These are phyloP conservation scores for Isoperla grammatica DNA, from an alignment of 2,888 invertebrate genomes.

Conservation along the genomic window DNA sequence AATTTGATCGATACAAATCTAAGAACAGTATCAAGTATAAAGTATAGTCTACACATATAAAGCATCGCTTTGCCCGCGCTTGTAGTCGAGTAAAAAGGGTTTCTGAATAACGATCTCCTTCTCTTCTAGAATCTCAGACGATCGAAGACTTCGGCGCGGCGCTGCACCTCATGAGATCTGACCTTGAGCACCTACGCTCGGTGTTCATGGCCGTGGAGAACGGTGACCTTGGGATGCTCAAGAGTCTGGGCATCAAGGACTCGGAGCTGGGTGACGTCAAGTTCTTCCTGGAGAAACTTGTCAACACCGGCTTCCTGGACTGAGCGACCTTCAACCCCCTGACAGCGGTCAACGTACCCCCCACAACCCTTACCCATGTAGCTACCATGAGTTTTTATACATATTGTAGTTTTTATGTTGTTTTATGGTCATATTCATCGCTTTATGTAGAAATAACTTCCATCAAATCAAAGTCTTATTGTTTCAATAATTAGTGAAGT, in stretches of 20 bases:
- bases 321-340: conserved; percentile 43
- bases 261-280: conserved; percentile 92
- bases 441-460: neutral
- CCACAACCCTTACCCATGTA: neutral
- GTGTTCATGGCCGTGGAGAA: conserved; percentile 95
- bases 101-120: no score
- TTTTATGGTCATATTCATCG: neutral
- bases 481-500: no score
- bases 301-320: conserved; percentile 93
- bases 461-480: no score
- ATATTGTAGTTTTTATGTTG: neutral
- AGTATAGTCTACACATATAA: no score
- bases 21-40: no score
- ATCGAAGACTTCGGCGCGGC: conserved; percentile 71
- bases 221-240: conserved; percentile 89
- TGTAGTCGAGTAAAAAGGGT: no score
- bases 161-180: conserved; percentile 76
- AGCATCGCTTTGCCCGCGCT: no score
- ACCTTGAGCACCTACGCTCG: conserved; percentile 86
- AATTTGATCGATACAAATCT: no score
- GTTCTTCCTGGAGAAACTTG: conserved; percentile 92
- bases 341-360: neutral
- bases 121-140: no score
- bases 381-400: neutral
- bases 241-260: conserved; percentile 91